Evolutionary conservation across 2,113 vertebrate genomes (phyloP), one percentile per base, ranked within the genome.

Genomic region (Neofelis nebulosa): DNA sequence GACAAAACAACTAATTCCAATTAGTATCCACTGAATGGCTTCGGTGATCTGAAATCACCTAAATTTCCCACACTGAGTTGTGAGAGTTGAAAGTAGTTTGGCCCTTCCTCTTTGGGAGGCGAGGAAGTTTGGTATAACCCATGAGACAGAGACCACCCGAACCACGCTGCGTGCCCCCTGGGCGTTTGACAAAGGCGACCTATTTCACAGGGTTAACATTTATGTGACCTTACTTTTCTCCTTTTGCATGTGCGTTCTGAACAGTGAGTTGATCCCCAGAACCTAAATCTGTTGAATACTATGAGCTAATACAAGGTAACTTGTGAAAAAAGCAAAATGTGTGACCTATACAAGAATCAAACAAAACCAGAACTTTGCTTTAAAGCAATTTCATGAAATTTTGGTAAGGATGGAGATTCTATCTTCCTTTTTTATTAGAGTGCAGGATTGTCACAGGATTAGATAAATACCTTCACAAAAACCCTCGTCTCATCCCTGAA

Each of bases 321-420:
- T 19, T 73, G 36, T 38, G 69, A 71, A 71, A n/a, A 71, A 71
- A 71, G n/a, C 68, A 68, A n/a, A 52, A n/a, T 25, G 2, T 68
- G 11, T 65, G 65, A 15, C 29, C 66, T 63, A 2, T n/a, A 29
- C 45, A 78, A 48, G 48, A 95, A 27, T n/a, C 33, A 38, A 18
- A 61, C 78, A 74, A 86, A 94, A 74, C 61, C 52, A 52, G 41
- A 92, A 55, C 38, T 69, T 89, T 45, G 27, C 71, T 93, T 88
- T 79, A 91, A 73, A 78, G 25, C 78, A 29, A 4, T 91, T n/a
- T 41, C 31, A 2, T n/a, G 33, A 78, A 79, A 63, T 90, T 69
- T 68, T 83, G 88, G 7, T 63, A 83, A 89, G 8, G 61, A n/a
- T 25, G 50, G 19, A 96, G 38, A 80, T 21, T 25, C 31, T 50